Evolutionary conservation across 2,797 vertebrate species (phyloP), one percentile per base, ranked within the genome.

Genomic region (Schizothorax lantsangensis): DNA sequence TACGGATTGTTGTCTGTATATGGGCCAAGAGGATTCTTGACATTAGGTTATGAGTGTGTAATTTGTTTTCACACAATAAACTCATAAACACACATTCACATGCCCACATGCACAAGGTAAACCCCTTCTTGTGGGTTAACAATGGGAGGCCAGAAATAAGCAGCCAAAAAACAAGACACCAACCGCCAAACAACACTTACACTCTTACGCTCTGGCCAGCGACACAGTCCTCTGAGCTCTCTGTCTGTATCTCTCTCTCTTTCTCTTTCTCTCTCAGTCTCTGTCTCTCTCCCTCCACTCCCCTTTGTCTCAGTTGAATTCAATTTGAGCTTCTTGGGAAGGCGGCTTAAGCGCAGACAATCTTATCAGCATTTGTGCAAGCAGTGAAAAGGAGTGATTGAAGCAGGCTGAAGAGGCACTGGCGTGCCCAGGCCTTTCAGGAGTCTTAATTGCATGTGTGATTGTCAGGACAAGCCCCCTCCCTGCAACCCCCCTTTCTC

Each of bases 331-430:
- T 93, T 95, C 93, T 94, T 94, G 92, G 90, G 93, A 92, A 91
- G 87, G 91, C 90, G 87, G 94, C 94, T 95, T 95, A 95, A 95
- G 94, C 90, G 93, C 92, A 94, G 94, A 95, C 95, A 95, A 95
- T 95, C 94, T 94, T 95, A 95, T 95, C 95, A 95, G 95, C 87
- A 91, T 92, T 94, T 93, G 93, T 94, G 94, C 94, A 95, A 93
- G 94, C 93, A 92, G 93, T 91, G 92, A 95, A 93, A 87, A 84
- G 86, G 33, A 69, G 88, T 87, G 88, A 89, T 89, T 85, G 90
- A 90, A 87, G 84, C 89, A 38, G 52, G 81, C 88, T 89, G 93
- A 94, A 94, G 94, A 95, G 94, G 85, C 94, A 94, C 93, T 92
- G 92, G 94, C 92, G 92, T 93, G 93, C 93, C 93, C 93, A 88